Conservation (phyloP, 2,888 invertebrate species). For the Eilema sororculum region DNA sequence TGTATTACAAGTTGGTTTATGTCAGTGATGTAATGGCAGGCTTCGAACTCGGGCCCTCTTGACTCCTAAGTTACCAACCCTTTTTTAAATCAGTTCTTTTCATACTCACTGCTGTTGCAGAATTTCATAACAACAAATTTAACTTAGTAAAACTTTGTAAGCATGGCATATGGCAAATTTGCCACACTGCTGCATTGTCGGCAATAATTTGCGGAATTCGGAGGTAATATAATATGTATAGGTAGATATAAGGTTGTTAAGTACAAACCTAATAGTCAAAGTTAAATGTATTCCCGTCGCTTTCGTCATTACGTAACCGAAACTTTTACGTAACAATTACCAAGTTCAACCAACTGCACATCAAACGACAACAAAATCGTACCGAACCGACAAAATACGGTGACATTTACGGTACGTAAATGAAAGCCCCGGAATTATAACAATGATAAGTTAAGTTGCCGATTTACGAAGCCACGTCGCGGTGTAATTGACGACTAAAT, state of each 20-base stretch:
- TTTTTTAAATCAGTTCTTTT: no score
- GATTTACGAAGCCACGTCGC: conserved; percentile 57
- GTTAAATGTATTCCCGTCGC: not conserved
- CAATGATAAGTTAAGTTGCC: conserved; percentile 59
- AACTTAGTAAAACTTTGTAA: not conserved
- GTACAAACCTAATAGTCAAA: not conserved
- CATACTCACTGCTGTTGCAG: not conserved
- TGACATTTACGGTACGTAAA: conserved; percentile 37
- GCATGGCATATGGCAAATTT: not conserved
- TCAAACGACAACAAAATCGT: conserved; percentile 26
- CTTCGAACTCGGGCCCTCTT: no score
- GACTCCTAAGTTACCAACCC: no score
- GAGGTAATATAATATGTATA: no score
- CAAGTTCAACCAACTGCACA: conserved; percentile 9
- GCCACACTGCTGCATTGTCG: not conserved
- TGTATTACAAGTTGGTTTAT: no score
- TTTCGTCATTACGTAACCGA: conserved; percentile 7
- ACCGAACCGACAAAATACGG: conserved; percentile 33
- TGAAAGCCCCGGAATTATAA: conserved; percentile 54
- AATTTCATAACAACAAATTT: not conserved
- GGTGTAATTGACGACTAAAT: conserved; percentile 73
- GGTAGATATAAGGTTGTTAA: not conserved
- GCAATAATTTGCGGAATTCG: not conserved
- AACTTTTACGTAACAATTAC: conserved; percentile 20
- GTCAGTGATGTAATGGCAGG: no score